Evolutionary conservation across 2,113 vertebrate genomes (phyloP), one percentile per base, ranked within the genome.

Genomic region (Leptosomus discolor): DNA sequence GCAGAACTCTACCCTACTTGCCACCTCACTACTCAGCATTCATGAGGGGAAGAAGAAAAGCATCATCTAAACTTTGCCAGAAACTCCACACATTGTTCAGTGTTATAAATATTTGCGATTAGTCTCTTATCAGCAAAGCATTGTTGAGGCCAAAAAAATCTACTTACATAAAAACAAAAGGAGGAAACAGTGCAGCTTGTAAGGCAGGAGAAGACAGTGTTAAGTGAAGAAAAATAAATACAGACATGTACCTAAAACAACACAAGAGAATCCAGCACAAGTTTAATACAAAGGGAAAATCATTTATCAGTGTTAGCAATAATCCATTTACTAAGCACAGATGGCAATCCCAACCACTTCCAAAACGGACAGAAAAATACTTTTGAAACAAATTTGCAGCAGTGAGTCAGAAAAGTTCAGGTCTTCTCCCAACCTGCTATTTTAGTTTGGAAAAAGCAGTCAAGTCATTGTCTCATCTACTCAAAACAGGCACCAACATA

Each of bases 121-220:
- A 84, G 48, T 61, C 37, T 80, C 58, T 82, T 93, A 94, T 91
- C 83, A 92, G 85, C 27, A 11, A 81, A 41, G 88, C 45, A 94
- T 71, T 92, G 79, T 95, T 84, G 34, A 57, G 84, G 92, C 41
- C 1, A 67, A 88, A 86, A 74, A 85, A 79, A 50, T 9, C 39
- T 70, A 74, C 76, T 89, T 89, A 60, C 61, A 45, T 53, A 53
- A 90, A 91, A 95, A 91, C 88, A 95, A 96, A 92, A 92, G 85
- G 51, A 94, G 91, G 94, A 97, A 96, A 64, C 65, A 81, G 79
- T 60, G 45, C 60, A 89, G 51, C 70, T 60, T 74, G 63, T 60
- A 85, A 92, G 56, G 68, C 60, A 92, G 90, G 17, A 94, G 88
- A 92, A 92, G 60, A 71, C 23, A 63, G 41, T 29, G 27, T 67